Percentiles rank a stretch among this genome's conserved stretches.
phyloP scores from a whole-genome alignment of 2,113 vertebrate genomes.

The Dermatemys mawii region DNA sequence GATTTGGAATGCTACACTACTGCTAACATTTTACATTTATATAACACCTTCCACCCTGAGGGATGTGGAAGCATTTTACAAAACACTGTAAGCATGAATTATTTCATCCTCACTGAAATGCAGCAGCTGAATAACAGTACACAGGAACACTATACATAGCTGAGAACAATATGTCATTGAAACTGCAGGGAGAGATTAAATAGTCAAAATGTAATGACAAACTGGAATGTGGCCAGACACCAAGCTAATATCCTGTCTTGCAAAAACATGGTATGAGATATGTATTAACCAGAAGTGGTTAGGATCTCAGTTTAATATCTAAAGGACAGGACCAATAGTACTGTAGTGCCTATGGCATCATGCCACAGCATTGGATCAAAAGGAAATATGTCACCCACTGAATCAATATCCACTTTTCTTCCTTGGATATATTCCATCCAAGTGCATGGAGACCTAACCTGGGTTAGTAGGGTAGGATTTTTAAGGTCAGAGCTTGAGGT shows the following conservation, averaged over 20 bases:
- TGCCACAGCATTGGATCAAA: background rate
- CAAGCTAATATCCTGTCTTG: background rate
- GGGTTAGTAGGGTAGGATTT: background rate
- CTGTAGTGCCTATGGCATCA: rapidly evolving
- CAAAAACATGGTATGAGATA: background rate
- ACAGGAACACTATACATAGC: background rate
- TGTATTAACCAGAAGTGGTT: background rate
- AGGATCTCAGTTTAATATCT: background rate
- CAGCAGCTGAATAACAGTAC: background rate
- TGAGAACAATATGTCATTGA: background rate
- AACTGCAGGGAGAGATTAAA: background rate
- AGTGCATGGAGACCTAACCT: rapidly evolving
- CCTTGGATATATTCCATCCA: background rate
- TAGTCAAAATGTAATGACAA: background rate
- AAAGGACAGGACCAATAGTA: background rate
- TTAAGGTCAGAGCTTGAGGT: background rate
- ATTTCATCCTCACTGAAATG: background rate
- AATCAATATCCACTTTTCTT: background rate
- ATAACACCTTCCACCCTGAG: background rate
- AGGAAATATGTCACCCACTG: background rate
- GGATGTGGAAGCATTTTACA: background rate
- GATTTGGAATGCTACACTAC: background rate
- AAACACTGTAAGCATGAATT: background rate
- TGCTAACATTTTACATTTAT: background rate
- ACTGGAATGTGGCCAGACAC: background rate